phyloP scores from a whole-genome alignment of 2,888 invertebrate genomes.

The Chloromyia formosa region DNA sequence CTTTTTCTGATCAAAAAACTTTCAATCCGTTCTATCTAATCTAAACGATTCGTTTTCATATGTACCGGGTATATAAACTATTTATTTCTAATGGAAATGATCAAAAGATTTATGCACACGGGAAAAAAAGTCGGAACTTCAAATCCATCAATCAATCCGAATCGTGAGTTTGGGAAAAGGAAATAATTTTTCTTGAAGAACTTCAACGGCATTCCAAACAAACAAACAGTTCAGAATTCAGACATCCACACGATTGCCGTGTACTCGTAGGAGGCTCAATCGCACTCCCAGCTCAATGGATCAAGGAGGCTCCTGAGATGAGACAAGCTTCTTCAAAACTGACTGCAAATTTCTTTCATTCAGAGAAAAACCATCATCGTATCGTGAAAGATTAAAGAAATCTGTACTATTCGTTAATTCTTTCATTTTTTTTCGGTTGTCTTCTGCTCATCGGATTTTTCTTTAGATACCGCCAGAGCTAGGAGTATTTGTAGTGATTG shows the following conservation, averaged over 20 bases:
- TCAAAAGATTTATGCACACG: constrained; percentile 36
- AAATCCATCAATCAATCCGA: constrained; percentile 35
- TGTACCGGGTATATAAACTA: constrained; percentile 6
- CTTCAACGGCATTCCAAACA: constrained; percentile 40
- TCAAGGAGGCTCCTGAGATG: too few relatives aligned
- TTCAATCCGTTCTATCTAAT: too few relatives aligned
- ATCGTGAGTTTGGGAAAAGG: constrained; percentile 37
- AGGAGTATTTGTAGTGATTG: not conserved
- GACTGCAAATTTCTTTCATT: constrained; percentile 28
- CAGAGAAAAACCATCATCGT: constrained; percentile 23
- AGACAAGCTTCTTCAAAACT: constrained; percentile 22
- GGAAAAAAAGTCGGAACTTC: constrained; percentile 38
- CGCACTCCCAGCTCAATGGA: not conserved
- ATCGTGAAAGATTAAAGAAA: constrained; percentile 37
- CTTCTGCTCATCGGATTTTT: too few relatives aligned
- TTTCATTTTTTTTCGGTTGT: not conserved
- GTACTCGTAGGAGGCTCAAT: too few relatives aligned
- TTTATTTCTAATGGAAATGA: constrained; percentile 35
- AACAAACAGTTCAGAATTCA: constrained; percentile 25
- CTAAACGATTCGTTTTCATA: too few relatives aligned
- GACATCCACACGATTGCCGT: not conserved
- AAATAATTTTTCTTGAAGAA: constrained; percentile 41
- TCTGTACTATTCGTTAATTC: not conserved
- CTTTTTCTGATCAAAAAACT: too few relatives aligned
- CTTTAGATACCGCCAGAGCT: too few relatives aligned